Percentiles rank a stretch among this genome's conserved stretches.
Conservation (phyloP, 2,113 vertebrate genomes). For the Rhineura floridana region DNA sequence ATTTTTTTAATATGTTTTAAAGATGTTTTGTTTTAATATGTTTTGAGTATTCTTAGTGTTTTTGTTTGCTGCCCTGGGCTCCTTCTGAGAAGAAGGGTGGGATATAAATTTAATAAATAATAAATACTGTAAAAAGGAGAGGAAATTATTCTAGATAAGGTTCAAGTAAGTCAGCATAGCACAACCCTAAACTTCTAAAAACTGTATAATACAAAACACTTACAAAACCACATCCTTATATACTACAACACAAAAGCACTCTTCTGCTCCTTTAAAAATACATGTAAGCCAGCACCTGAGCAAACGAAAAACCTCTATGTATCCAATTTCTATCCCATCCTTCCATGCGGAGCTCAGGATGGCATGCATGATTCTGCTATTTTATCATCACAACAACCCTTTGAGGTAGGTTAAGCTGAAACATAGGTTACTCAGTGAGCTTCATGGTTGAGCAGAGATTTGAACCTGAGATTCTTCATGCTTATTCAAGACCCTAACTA, state of each 20-base stretch:
- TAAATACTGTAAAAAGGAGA: too few species aligned
- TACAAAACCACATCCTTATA: too few species aligned
- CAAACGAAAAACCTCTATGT: background rate
- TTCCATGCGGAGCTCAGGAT: background rate
- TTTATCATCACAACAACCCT: background rate
- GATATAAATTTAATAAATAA: too few species aligned
- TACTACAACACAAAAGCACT: background rate
- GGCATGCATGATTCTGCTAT: background rate
- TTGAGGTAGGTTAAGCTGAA: background rate
- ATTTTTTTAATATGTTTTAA: too few species aligned
- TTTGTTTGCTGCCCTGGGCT: too few species aligned
- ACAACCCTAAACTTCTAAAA: background rate
- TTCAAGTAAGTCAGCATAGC: background rate
- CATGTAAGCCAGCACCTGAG: background rate
- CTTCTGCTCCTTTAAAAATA: background rate
- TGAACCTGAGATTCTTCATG: background rate
- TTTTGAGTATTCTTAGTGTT: too few species aligned
- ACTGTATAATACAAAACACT: background rate
- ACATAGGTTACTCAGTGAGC: background rate
- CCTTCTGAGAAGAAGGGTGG: too few species aligned
- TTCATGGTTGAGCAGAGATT: background rate
- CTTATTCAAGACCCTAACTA: background rate
- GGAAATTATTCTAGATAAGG: background rate
- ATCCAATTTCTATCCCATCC: background rate
- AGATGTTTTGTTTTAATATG: too few species aligned